Percentiles rank a stretch among this genome's conserved stretches.
These are phyloP conservation scores for Lepidonotus clava DNA, from an alignment of 2,888 invertebrate species.

Conservation along the genomic window DNA sequence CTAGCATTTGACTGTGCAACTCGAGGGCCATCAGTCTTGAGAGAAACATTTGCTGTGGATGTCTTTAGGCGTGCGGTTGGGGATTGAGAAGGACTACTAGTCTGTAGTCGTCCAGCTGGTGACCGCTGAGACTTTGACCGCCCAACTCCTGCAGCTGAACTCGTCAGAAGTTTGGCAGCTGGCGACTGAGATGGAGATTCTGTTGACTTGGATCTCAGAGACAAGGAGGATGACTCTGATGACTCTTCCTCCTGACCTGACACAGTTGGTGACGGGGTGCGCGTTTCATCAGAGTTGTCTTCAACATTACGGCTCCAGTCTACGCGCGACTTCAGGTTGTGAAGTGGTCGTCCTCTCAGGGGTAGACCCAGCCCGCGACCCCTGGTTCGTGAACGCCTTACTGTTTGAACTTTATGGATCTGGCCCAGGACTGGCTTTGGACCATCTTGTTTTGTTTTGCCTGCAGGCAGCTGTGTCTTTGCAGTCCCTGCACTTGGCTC, in stretches of 20 bases:
- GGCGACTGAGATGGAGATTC: slow-evolving; percentile 42
- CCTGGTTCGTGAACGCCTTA: background rate
- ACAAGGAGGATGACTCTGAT: background rate
- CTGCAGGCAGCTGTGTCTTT: background rate
- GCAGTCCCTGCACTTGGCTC: background rate
- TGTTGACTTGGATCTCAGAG: background rate
- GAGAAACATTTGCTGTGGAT: background rate
- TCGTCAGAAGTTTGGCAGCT: background rate
- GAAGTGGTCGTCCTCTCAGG: background rate
- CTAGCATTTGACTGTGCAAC: too few relatives aligned
- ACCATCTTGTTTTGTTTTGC: background rate
- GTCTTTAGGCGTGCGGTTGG: background rate
- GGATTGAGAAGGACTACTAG: background rate
- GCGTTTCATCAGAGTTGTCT: background rate
- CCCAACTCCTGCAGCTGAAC: background rate
- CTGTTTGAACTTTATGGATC: too few relatives aligned
- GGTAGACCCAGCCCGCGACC: background rate
- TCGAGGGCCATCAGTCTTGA: too few relatives aligned
- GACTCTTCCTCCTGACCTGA: background rate
- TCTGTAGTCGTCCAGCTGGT: background rate
- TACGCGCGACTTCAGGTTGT: slow-evolving; percentile 1
- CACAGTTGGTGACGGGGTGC: background rate
- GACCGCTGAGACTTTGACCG: background rate
- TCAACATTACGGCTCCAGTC: slow-evolving; percentile 37
- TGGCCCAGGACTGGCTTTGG: background rate